Evolutionary conservation across 2,113 vertebrate genomes (phyloP), one percentile per base, ranked within the genome.

Genomic region (Struthio camelus): DNA sequence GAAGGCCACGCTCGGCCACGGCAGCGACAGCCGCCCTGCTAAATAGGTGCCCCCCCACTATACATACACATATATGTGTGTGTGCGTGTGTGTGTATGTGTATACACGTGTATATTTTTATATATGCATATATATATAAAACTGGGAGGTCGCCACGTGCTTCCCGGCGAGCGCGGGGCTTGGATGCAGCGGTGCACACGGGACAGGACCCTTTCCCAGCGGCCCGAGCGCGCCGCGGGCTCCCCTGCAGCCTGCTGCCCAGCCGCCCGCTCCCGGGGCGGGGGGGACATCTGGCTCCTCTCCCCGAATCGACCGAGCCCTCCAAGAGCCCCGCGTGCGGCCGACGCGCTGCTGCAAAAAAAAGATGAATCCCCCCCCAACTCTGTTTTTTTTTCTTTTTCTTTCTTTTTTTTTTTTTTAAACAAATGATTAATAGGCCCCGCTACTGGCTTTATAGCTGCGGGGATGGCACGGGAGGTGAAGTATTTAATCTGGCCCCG

Each of bases 31-130:
- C n/a, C n/a, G n/a, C n/a, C n/a, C n/a, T 77, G 90, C 65, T 51
- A 94, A 95, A 79, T 89, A 97, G 2, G 66, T 87, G 54, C 89
- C 95, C 95, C 30, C 88, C 54, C 96, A 93, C 93, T 44, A 32
- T 25, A 50, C 87, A 66, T 70, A 84, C 71, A 79, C 66, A 70
- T 32, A 64, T n/a, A n/a, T n/a, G n/a, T n/a, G n/a, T n/a, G n/a
- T n/a, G n/a, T n/a, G n/a, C n/a, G n/a, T n/a, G n/a, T n/a, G n/a
- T n/a, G n/a, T n/a, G n/a, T n/a, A n/a, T n/a, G n/a, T n/a, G n/a
- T n/a, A n/a, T n/a, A n/a, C n/a, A n/a, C n/a, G n/a, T n/a, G n/a
- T n/a, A n/a, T n/a, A n/a, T n/a, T n/a, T n/a, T n/a, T n/a, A n/a
- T n/a, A n/a, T n/a, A n/a, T n/a, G n/a, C n/a, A n/a, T n/a, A n/a